phyloP scores from a whole-genome alignment of 2,113 vertebrate species.

The Notechis scutatus region DNA sequence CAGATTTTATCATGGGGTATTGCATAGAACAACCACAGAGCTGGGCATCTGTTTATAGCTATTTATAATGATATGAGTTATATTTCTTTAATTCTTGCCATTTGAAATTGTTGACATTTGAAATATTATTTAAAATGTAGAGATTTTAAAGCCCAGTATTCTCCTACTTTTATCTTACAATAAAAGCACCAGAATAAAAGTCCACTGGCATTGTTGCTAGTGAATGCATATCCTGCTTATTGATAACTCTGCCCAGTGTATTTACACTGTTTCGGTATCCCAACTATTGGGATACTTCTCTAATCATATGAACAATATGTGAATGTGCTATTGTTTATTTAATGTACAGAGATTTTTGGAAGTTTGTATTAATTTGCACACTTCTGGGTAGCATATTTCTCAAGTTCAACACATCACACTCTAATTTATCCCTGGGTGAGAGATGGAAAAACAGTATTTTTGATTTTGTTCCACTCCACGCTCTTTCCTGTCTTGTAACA shows the following conservation, averaged over 20 bases:
- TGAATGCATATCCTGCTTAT: slow-evolving; percentile 44
- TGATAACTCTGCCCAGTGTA: slow-evolving; percentile 26
- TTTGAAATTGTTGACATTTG: background rate
- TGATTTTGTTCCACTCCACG: background rate
- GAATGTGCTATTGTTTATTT: background rate
- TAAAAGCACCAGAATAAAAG: slow-evolving; percentile 16
- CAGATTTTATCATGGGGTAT: background rate
- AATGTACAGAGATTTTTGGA: slow-evolving; percentile 8
- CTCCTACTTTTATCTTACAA: background rate
- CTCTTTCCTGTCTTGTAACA: background rate
- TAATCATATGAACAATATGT: slow-evolving; percentile 33
- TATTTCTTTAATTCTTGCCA: slow-evolving; percentile 1
- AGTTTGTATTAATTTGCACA: background rate
- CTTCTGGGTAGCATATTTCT: background rate
- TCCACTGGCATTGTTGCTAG: slow-evolving; percentile 38
- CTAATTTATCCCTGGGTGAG: background rate
- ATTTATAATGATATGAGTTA: background rate
- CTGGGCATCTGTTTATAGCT: background rate
- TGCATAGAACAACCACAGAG: background rate
- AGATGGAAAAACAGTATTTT: background rate
- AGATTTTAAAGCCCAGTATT: background rate
- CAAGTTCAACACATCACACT: background rate
- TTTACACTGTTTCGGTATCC: background rate
- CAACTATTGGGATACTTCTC: background rate
- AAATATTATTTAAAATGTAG: slow-evolving; percentile 6